A percentile compares a stretch with the other conserved stretches of the same genome.
Conservation (phyloP, 2,797 vertebrate genomes). For the Carduelis carduelis region DNA sequence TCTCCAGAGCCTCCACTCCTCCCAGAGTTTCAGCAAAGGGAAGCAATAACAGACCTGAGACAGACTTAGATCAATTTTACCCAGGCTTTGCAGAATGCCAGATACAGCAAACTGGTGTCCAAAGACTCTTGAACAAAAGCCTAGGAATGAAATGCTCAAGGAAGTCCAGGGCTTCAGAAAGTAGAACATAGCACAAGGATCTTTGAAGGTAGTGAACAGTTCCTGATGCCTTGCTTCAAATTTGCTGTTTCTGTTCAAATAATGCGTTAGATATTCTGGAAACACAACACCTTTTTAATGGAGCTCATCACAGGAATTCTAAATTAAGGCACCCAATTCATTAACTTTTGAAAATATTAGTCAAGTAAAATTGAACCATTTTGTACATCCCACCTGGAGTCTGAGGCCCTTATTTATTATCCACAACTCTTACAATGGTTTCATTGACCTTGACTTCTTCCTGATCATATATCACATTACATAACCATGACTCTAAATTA, state of each 20-base stretch:
- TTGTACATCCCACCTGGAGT: background rate
- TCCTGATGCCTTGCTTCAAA: background rate
- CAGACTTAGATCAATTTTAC: background rate
- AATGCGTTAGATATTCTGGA: background rate
- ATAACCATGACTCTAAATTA: constrained; percentile 46
- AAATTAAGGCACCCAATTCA: background rate
- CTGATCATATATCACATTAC: constrained; percentile 23
- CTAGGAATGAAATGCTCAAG: background rate
- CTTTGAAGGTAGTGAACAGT: background rate
- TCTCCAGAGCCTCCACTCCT: background rate
- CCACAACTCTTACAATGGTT: background rate
- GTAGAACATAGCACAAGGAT: background rate
- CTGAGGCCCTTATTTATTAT: background rate
- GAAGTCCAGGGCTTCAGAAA: background rate
- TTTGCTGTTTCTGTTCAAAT: background rate
- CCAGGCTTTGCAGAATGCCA: background rate
- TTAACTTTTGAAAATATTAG: background rate
- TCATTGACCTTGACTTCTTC: constrained; percentile 43
- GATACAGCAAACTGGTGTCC: background rate
- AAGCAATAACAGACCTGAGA: background rate
- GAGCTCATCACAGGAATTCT: background rate
- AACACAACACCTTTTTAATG: background rate
- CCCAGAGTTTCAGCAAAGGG: background rate
- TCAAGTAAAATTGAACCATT: background rate
- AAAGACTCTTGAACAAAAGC: background rate